A percentile compares a stretch with the other conserved stretches of the same genome.
Conservation (phyloP, 2,797 vertebrate genomes). For the Ataeniobius toweri region DNA sequence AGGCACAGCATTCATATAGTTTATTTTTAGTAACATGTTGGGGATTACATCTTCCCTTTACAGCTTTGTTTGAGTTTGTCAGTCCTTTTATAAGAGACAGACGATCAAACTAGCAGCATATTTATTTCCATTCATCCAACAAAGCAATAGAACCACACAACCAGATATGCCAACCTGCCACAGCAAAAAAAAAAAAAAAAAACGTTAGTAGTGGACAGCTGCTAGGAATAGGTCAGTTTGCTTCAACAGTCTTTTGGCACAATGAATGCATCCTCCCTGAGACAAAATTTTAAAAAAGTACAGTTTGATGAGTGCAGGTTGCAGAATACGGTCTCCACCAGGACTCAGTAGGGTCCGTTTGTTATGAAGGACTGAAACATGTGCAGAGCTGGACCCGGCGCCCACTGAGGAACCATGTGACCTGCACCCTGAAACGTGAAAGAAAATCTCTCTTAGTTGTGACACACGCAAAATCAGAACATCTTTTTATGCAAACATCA, state of each 20-base stretch:
- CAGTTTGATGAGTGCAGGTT: slow-evolving; percentile 19
- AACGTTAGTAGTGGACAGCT: too few species aligned
- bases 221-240: not conserved
- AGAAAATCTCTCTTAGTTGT: not conserved
- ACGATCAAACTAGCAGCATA: not conserved
- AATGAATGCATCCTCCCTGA: slow-evolving; percentile 51
- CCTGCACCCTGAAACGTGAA: slow-evolving; percentile 77
- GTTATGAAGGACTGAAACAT: slow-evolving; percentile 82
- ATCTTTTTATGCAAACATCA: not conserved
- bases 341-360: slow-evolving; percentile 68
- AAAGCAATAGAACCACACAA: not conserved
- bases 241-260: not conserved
- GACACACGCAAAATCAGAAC: not conserved
- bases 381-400: slow-evolving; percentile 79
- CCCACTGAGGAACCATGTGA: slow-evolving; percentile 87
- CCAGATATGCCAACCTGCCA: not conserved
- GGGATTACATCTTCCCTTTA: not conserved
- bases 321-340: not conserved
- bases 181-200: not conserved
- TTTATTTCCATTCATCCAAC: not conserved
- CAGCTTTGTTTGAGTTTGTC: not conserved
- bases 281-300: slow-evolving; percentile 13
- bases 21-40: not conserved
- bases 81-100: not conserved
- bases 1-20: not conserved